These are phyloP conservation scores for Temnothorax nylanderi DNA, from an alignment of 1,140 invertebrate species.

Conservation along the genomic window DNA sequence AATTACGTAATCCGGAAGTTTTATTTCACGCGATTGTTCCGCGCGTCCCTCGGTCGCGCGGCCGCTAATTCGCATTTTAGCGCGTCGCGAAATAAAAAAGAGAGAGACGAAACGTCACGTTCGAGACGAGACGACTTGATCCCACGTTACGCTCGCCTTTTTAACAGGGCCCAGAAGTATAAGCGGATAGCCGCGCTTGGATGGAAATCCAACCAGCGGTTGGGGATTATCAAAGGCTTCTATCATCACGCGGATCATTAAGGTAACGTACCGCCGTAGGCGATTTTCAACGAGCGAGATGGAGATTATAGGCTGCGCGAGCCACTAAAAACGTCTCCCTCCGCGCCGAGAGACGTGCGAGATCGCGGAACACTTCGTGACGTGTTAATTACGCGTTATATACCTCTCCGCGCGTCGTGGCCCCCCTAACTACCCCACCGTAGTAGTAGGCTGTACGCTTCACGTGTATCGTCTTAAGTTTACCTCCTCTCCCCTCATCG, in stretches of 20 bases:
- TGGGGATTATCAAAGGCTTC: conserved; percentile 58
- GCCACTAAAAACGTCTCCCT: conserved; percentile 54
- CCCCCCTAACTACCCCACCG: neutral
- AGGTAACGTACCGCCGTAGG: conserved; percentile 53
- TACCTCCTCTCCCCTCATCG: conserved; percentile 56
- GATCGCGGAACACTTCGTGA: conserved; percentile 66
- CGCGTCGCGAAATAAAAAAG: neutral
- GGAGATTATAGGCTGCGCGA: conserved; percentile 47
- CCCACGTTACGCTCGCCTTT: conserved; percentile 29
- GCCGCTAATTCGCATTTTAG: neutral
- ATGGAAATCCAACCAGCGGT: conserved; percentile 39
- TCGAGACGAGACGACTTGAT: conserved; percentile 21
- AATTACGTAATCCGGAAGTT: conserved; percentile 30
- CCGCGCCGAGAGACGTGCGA: conserved; percentile 29
- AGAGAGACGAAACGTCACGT: neutral
- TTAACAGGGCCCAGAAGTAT: neutral
- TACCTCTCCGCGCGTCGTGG: neutral
- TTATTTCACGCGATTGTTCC: conserved; percentile 3
- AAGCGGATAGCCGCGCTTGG: conserved; percentile 2
- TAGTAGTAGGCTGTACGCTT: neutral
- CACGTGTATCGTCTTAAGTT: conserved; percentile 49
- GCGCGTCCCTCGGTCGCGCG: neutral
- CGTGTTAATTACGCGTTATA: conserved; percentile 74
- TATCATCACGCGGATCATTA: conserved; percentile 53
- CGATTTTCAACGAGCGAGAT: conserved; percentile 60